These are phyloP conservation scores for Apodemus speciosus DNA, from an alignment of 2,113 vertebrate species.

Conservation along the genomic window DNA sequence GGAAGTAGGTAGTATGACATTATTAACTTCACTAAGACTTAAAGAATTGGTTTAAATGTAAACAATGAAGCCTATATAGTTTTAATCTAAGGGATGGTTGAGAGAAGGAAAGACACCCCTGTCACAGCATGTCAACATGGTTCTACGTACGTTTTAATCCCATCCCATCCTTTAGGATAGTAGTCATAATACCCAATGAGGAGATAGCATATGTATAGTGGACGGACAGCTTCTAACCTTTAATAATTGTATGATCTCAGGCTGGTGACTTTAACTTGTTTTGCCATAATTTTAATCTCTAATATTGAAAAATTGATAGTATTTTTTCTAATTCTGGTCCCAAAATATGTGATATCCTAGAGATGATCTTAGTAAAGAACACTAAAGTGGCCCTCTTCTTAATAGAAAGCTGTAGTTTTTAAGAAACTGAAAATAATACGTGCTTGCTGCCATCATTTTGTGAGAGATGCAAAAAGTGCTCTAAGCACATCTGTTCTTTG, in stretches of 20 bases:
- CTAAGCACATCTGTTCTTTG: conserved; percentile 65
- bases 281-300: conserved; percentile 37
- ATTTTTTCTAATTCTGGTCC: conserved; percentile 31
- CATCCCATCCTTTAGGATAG: not conserved
- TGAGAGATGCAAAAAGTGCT: conserved; percentile 74
- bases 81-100: conserved; percentile 1
- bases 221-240: not conserved
- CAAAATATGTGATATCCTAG: conserved; percentile 23
- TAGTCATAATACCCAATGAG: not conserved
- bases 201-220: not conserved
- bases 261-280: conserved; percentile 31
- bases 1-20: not conserved
- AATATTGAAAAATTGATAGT: not conserved
- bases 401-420: conserved; percentile 31
- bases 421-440: conserved; percentile 26
- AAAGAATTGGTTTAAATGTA: conserved; percentile 12
- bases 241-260: not conserved
- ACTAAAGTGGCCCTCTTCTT: conserved; percentile 20
- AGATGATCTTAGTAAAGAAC: conserved; percentile 14
- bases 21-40: conserved; percentile 39
- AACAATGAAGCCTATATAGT: not conserved
- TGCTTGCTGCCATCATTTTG: conserved; percentile 57
- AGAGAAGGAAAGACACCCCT: not conserved
- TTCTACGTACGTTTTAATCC: conserved; percentile 22
- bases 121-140: not conserved